Evolutionary conservation across 64 coral and sea anemone genomes (phyloP).

Genomic region (Stylophora pistillata): DNA sequence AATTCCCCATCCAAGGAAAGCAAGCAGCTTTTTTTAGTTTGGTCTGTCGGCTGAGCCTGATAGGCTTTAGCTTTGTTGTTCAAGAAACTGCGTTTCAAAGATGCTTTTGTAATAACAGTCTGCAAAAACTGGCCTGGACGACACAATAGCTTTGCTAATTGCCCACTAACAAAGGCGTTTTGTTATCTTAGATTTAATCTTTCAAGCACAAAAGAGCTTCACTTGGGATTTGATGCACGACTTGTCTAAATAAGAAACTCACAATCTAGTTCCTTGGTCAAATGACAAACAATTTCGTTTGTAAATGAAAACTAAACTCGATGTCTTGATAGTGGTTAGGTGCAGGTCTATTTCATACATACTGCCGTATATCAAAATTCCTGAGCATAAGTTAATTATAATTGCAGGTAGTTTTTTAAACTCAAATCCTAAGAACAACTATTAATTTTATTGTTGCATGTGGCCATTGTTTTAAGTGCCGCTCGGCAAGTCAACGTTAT

Average conservation of each 20-base stretch:
- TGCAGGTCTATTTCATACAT: background rate
- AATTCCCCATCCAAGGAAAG: slow-evolving; percentile 6
- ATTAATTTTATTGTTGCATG: background rate
- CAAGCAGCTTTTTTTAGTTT: background rate
- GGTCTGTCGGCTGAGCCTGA: background rate
- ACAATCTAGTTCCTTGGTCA: background rate
- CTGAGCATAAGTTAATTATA: no score
- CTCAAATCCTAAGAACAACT: background rate
- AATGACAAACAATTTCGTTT: background rate
- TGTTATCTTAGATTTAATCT: slow-evolving; percentile 30
- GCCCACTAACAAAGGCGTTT: slow-evolving; percentile 19
- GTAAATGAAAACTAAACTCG: background rate
- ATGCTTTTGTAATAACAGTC: slow-evolving; percentile 14
- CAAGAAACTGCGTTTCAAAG: slow-evolving; percentile 15
- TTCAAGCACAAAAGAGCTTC: background rate
- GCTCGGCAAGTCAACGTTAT: background rate
- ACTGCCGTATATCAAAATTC: background rate
- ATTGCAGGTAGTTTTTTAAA: background rate
- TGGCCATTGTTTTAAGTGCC: background rate
- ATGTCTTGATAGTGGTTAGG: background rate
- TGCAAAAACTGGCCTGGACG: background rate
- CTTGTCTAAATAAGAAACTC: background rate
- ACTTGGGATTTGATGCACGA: background rate
- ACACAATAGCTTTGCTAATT: slow-evolving; percentile 33
- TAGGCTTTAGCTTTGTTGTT: slow-evolving; percentile 25